These are phyloP conservation scores for Sorex fumeus DNA, from an alignment of 2,113 vertebrate genomes.

Conservation along the genomic window DNA sequence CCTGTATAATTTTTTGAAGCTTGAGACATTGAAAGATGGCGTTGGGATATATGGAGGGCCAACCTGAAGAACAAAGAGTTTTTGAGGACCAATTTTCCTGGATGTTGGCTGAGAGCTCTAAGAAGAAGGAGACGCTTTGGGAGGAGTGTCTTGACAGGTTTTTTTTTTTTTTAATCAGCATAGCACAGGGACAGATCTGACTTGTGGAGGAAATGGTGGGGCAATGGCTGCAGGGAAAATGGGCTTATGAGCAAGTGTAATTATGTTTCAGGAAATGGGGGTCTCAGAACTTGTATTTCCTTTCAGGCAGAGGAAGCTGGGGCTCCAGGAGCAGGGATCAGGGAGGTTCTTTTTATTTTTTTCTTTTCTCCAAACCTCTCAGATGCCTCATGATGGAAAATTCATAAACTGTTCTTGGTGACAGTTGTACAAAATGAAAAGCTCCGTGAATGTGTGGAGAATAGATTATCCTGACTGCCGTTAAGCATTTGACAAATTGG, in stretches of 20 bases:
- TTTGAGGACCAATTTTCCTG: accelerated
- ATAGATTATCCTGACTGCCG: slow-evolving; percentile 83
- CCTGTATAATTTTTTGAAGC: background rate
- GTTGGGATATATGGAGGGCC: background rate
- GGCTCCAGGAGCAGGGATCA: slow-evolving; percentile 2
- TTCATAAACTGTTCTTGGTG: slow-evolving; percentile 79
- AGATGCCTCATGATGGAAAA: slow-evolving; percentile 66
- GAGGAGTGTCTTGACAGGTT: background rate
- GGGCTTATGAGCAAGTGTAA: background rate
- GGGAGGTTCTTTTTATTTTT: background rate
- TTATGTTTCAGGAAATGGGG: background rate
- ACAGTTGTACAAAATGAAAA: slow-evolving; percentile 83
- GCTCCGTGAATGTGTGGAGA: slow-evolving; percentile 76
- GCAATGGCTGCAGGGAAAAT: background rate
- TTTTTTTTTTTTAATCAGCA: background rate
- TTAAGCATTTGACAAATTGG: slow-evolving; percentile 83
- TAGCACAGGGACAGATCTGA: background rate
- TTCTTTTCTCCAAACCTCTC: background rate
- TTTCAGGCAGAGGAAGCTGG: background rate
- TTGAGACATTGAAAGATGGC: background rate
- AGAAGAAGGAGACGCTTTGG: background rate
- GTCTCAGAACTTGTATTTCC: too few relatives aligned
- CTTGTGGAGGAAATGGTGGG: background rate
- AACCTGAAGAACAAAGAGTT: background rate
- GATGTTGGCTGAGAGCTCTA: background rate